Conservation (phyloP, 2,113 vertebrate genomes). For the Callipepla squamata region DNA sequence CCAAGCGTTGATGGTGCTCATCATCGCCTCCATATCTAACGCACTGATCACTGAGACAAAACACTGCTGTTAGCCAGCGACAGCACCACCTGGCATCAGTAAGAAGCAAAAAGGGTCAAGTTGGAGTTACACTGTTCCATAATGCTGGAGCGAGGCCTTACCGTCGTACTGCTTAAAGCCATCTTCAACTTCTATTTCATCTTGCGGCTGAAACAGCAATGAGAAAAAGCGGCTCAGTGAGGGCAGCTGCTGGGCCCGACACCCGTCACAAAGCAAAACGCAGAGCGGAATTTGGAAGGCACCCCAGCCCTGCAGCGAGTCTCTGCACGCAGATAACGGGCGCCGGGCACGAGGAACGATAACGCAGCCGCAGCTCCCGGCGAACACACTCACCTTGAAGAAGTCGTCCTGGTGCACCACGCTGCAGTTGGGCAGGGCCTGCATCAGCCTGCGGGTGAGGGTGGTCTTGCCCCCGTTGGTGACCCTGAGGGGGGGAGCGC, state of each 20-base stretch:
- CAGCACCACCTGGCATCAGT: not conserved
- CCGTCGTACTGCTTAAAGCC: slow-evolving; percentile 99
- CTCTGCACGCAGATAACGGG: not conserved
- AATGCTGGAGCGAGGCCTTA: slow-evolving; percentile 78
- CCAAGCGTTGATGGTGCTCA: slow-evolving; percentile 94
- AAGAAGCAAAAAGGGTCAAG: not conserved
- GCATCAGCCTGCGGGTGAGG: slow-evolving; percentile 83
- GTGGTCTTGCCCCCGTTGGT: slow-evolving; percentile 96
- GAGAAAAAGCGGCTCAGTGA: not conserved
- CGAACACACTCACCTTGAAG: slow-evolving; percentile 86
- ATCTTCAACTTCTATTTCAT: slow-evolving; percentile 95
- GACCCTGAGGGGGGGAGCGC: slow-evolving; percentile 74
- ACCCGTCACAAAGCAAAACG: not conserved
- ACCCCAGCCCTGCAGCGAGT: not conserved
- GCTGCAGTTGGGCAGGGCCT: slow-evolving; percentile 90
- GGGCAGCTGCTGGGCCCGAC: not conserved
- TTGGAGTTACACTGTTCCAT: not conserved
- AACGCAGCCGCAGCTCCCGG: not conserved
- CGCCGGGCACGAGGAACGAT: not conserved
- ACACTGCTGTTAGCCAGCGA: not conserved
- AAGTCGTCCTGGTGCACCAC: slow-evolving; percentile 96
- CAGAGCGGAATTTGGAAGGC: not conserved
- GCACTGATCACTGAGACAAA: slow-evolving; percentile 84
- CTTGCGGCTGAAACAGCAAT: slow-evolving; percentile 94
- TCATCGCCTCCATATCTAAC: slow-evolving; percentile 96